Base-by-base conservation (phyloP, 2,888 invertebrate species). In the Camponotus fellah region DNA sequence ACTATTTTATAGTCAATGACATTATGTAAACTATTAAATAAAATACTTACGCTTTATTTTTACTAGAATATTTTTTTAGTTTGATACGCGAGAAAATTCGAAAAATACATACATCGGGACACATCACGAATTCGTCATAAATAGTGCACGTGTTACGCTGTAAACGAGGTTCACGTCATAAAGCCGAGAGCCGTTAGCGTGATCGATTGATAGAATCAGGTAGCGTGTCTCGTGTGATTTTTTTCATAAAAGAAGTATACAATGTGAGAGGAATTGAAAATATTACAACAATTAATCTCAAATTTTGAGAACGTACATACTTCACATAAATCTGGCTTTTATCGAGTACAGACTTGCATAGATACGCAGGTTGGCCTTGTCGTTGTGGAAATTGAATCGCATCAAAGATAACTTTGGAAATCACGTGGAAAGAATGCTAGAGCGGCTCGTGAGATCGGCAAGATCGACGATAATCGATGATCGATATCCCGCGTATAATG, bases 201-300 rank as follows among this genome's bases (percentile, higher is more conserved):
- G 80, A 86, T 88, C 72, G 84, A 86, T 88, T 72, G 85, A 74
- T 58, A 17, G 9, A 43, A 72, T 83, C 81, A 75, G 68, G 53
- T 43, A 66, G 69, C 56, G 49, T 32, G 60, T 49, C 43, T 21
- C 14, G 56, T 9, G 3, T 1, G 64, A 58, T 60, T 66, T 46
- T 64, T 34, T 64, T 74, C 32, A 43, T 14, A 26, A 14, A 2
- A 34, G 49, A 17, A 49, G 43, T 83, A 62, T 58, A 46, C 74
- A 46, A 56, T 62, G 53, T 40, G 40, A 46, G 53, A 69, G 72
- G 85, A 88, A 89, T 86, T 84, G 85, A 82, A 82, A 84, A 88
- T 83, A 68, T 82, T 86, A 34, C 43, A 60, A 49, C 77, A 69
- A 86, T 88, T 88, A 89, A 83, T 79, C 77, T 83, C 62, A n/a